Evolutionary conservation across 2,888 invertebrate genomes (phyloP), one percentile per base, ranked within the genome.

Genomic region (Pharmacophagus antenor): DNA sequence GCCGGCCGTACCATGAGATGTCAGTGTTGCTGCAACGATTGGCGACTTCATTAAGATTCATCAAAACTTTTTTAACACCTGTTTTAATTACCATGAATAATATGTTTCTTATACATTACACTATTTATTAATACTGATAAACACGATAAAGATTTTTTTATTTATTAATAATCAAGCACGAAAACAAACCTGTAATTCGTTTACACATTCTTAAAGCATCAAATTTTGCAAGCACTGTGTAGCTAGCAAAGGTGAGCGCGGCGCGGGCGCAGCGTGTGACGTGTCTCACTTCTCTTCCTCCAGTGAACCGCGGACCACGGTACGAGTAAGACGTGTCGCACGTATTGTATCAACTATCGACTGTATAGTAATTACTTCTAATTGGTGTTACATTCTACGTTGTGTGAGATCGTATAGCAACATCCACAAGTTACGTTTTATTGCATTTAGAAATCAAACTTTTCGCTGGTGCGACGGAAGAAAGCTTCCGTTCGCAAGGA

Each of bases 251-350:
- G 88, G 88, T 88, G 84, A 87, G 84, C 74, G 73, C 76, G 75
- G 84, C 85, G 81, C 86, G 80, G 80, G 86, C 86, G 87, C 86
- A 83, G 76, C 79, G 70, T 74, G 82, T 86, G 88, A 87, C 88
- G 88, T 88, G 87, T 88, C 82, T 80, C 80, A 77, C 76, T 81
- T 84, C 80, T 70, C 73, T 80, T 77, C 74, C 82, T 80, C 75
- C 77, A 89, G 89, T 88, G 73, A 81, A 77, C 82, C 85, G 85
- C 83, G 83, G 76, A 74, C 77, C 73, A 73, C 77, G 72, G 76
- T 68, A 71, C 67, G 50, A 66, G 63, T 68, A 70, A 69, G 66
- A 78, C 80, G 79, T 74, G 68, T 64, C 55, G 57, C 56, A 64
- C 62, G 59, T 52, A 64, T 61, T 70, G 65, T 52, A 65, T 60